A percentile compares a stretch with the other conserved stretches of the same genome.
These are phyloP conservation scores for Erebia ligea DNA, from an alignment of 2,888 invertebrate genomes.

Conservation along the genomic window DNA sequence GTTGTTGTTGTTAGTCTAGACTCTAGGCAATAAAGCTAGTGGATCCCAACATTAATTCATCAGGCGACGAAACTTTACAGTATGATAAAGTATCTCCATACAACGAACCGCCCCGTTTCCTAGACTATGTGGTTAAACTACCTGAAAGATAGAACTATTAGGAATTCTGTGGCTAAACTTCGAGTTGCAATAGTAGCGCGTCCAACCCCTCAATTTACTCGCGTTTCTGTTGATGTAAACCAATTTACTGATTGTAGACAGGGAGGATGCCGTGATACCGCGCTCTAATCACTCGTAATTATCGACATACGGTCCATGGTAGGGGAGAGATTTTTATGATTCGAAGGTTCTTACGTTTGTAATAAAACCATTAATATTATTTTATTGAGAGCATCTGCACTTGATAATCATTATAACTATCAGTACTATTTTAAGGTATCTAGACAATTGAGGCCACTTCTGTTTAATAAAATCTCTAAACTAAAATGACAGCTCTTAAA, in stretches of 20 bases:
- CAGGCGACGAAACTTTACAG: too few relatives aligned
- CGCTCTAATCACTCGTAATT: constrained; percentile 50
- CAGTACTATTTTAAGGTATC: background rate
- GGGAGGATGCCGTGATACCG: constrained; percentile 54
- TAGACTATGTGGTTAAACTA: too few relatives aligned
- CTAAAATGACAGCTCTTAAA: too few relatives aligned
- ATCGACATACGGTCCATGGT: constrained; percentile 23
- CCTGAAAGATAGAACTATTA: too few relatives aligned
- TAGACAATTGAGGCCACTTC: too few relatives aligned
- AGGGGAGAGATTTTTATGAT: constrained; percentile 19
- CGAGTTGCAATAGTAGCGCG: constrained; percentile 25
- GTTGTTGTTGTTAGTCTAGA: too few relatives aligned
- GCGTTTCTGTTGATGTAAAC: constrained; percentile 63
- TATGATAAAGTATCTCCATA: too few relatives aligned
- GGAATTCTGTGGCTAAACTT: background rate
- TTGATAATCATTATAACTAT: background rate
- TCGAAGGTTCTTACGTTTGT: background rate
- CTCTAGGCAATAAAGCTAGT: too few relatives aligned
- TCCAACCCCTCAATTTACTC: constrained; percentile 20
- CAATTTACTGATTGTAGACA: constrained; percentile 72
- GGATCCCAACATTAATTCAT: too few relatives aligned
- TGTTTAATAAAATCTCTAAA: too few relatives aligned
- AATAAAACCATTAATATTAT: background rate
- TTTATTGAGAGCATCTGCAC: background rate
- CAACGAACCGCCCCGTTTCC: too few relatives aligned